Evolutionary conservation across 2,797 vertebrate species (phyloP).

Genomic region (Coilia nasus): DNA sequence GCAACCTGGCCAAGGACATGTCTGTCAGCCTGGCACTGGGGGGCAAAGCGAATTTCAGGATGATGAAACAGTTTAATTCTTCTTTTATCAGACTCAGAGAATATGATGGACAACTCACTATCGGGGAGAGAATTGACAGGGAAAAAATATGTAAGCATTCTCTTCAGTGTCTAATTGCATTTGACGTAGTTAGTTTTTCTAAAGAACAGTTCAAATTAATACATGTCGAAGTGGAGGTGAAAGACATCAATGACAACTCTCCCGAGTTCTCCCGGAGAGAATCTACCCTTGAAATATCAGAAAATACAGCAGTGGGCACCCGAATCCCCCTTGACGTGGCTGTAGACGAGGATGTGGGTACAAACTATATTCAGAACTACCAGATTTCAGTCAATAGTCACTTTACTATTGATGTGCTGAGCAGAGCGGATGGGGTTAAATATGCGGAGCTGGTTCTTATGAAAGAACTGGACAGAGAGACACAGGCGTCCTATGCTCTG

Average conservation of each 20-base stretch:
- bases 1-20: constrained; percentile 91
- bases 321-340: constrained; percentile 89
- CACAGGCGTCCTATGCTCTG: constrained; percentile 83
- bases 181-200: constrained; percentile 93
- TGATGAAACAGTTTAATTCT: constrained; percentile 92
- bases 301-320: constrained; percentile 87
- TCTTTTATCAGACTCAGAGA: constrained; percentile 88
- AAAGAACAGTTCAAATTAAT: constrained; percentile 90
- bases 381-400: constrained; percentile 90
- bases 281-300: constrained; percentile 88
- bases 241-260: constrained; percentile 93
- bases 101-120: constrained; percentile 90
- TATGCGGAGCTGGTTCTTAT: constrained; percentile 93
- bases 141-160: constrained; percentile 86
- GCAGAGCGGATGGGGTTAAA: constrained; percentile 91
- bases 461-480: constrained; percentile 91
- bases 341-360: constrained; percentile 87
- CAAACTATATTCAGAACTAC: constrained; percentile 91
- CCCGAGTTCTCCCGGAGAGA: constrained; percentile 87
- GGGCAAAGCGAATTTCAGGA: constrained; percentile 82
- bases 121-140: constrained; percentile 89
- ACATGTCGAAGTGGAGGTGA: constrained; percentile 96
- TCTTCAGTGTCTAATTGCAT: constrained; percentile 85
- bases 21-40: constrained; percentile 71
- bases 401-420: constrained; percentile 91